Evolutionary conservation across 2,797 vertebrate species (phyloP).

Genomic region (Phyllotis vaccarum): DNA sequence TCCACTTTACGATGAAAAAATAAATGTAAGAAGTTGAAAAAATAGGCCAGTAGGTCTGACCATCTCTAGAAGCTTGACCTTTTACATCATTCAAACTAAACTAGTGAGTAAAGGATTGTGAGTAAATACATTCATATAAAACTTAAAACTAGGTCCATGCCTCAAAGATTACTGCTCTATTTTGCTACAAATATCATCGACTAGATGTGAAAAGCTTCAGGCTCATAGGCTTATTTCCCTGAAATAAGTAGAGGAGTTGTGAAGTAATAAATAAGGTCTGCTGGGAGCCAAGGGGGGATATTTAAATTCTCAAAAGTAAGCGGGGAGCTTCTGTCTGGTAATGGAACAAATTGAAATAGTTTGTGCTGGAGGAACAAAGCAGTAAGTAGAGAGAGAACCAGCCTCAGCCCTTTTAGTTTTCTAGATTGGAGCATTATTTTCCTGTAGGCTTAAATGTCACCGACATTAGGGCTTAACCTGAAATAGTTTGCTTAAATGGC

Average conservation of each 20-base stretch:
- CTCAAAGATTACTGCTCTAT: not conserved
- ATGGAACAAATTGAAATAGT: conserved; percentile 67
- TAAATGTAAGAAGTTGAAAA: not conserved
- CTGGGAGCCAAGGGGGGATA: conserved; percentile 43
- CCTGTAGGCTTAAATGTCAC: conserved; percentile 62
- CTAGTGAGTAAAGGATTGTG: not conserved
- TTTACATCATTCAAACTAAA: not conserved
- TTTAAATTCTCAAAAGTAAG: conserved; percentile 68
- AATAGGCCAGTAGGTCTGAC: not conserved
- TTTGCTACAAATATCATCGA: conserved; percentile 38
- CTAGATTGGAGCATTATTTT: conserved; percentile 43
- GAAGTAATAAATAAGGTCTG: conserved; percentile 55
- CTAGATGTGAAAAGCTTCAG: conserved; percentile 51
- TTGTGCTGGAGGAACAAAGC: conserved; percentile 53
- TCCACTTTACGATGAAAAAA: conserved; percentile 17
- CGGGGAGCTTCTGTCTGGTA: conserved; percentile 47
- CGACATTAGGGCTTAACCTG: conserved; percentile 59
- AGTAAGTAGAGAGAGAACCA: conserved; percentile 53
- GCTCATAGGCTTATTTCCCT: conserved; percentile 8
- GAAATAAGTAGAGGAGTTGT: conserved; percentile 60
- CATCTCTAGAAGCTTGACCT: not conserved
- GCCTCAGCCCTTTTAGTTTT: conserved; percentile 27
- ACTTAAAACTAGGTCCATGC: not conserved
- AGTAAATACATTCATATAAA: conserved; percentile 20
- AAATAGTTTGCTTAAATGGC: conserved; percentile 69